phyloP scores from a whole-genome alignment of 1,140 invertebrate genomes.

The Thaumatotibia leucotreta region DNA sequence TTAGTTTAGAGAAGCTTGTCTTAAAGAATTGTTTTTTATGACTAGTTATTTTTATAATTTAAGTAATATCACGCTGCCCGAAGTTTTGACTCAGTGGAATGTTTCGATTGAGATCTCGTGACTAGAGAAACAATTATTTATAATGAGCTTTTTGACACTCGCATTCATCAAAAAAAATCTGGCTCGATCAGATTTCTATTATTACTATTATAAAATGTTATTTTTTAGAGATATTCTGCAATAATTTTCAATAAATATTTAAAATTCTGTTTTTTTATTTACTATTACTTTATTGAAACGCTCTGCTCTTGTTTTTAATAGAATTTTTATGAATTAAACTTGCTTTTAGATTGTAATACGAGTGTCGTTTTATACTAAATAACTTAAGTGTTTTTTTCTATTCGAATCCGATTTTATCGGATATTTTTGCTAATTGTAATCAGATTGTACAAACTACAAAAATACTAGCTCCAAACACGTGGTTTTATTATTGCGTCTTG shows the following conservation, averaged over 20 bases:
- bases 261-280: too few relatives aligned
- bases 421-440: constrained; percentile 45
- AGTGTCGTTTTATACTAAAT: constrained; percentile 6
- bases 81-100: constrained; percentile 34
- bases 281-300: too few relatives aligned
- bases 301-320: too few relatives aligned
- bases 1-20: constrained; percentile 40
- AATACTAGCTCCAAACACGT: background rate
- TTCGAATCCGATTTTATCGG: constrained; percentile 57
- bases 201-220: too few relatives aligned
- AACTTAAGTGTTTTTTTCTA: constrained; percentile 18
- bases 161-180: background rate
- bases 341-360: too few relatives aligned
- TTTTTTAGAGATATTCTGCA: too few relatives aligned
- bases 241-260: too few relatives aligned
- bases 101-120: constrained; percentile 43
- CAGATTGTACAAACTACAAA: constrained; percentile 14
- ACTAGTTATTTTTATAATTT: constrained; percentile 46
- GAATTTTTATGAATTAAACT: too few relatives aligned
- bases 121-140: constrained; percentile 36
- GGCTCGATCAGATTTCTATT: too few relatives aligned
- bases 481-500: background rate
- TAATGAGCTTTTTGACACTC: constrained; percentile 4
- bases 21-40: constrained; percentile 42
- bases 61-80: constrained; percentile 61